Conservation (phyloP, 2,888 invertebrate species). For the Lycophotia porphyrea region DNA sequence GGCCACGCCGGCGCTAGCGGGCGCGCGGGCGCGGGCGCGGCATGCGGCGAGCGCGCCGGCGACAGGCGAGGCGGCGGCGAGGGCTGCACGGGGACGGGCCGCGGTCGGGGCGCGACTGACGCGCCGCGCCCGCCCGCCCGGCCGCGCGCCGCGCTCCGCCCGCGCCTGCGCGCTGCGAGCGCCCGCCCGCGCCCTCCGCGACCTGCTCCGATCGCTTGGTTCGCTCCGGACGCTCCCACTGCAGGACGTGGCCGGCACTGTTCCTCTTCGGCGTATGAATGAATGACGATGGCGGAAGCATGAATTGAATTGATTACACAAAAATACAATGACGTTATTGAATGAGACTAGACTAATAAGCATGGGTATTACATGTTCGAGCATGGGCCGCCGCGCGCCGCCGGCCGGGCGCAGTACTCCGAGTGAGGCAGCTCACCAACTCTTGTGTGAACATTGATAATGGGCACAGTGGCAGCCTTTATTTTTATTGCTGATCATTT, state of each 20-base stretch:
- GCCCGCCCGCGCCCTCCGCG: slow-evolving; percentile 21
- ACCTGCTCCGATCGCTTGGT: slow-evolving; percentile 7
- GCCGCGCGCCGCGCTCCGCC: slow-evolving; percentile 44
- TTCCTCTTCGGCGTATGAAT: slow-evolving; percentile 50
- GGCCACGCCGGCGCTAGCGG: slow-evolving; percentile 82
- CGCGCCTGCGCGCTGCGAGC: slow-evolving; percentile 43
- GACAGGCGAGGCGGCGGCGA: slow-evolving; percentile 76
- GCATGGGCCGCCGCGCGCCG: neutral
- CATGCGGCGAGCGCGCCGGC: slow-evolving; percentile 81
- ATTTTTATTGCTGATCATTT: neutral
- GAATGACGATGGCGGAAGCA: slow-evolving; percentile 52
- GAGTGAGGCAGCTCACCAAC: neutral
- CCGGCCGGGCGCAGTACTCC: neutral
- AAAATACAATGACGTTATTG: slow-evolving; percentile 43
- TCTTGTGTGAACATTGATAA: neutral
- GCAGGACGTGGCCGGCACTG: slow-evolving; percentile 25
- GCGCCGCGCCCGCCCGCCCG: slow-evolving; percentile 60
- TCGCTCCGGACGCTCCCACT: neutral
- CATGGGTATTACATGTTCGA: neutral
- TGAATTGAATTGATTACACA: slow-evolving; percentile 56
- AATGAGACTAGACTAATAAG: slow-evolving; percentile 4
- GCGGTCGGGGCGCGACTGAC: slow-evolving; percentile 83
- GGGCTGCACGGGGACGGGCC: slow-evolving; percentile 75
- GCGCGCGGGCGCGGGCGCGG: slow-evolving; percentile 80
- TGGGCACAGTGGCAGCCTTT: neutral